Base-by-base conservation (phyloP, 2,888 invertebrate species). In the Gymnocheta viridis region DNA sequence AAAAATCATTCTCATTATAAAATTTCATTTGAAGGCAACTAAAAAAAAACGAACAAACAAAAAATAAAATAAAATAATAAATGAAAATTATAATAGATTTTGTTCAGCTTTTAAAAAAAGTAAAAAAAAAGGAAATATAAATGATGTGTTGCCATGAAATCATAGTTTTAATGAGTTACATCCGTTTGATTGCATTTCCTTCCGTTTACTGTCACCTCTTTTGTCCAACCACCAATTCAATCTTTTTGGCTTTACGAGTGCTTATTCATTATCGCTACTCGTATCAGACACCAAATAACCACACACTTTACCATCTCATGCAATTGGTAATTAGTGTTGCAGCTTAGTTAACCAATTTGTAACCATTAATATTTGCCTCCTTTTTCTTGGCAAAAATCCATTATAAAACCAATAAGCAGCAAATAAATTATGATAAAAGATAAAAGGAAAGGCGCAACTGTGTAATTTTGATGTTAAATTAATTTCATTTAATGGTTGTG, bases 131-230 rank as follows among this genome's bases (percentile, higher is more conserved):
- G 81, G 69, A 84, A 78, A n/a, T n/a, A n/a, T n/a, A n/a, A n/a
- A 81, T 81, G 29, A 77, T 56, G 73, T 77, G 66, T 70, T 81
- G 77, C 80, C 70, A 77, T 77, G 77, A 60, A 84, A 81, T 84
- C 77, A 84, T 81, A 80, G 80, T 77, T 84, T 62, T 84, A 84
- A 84, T 84, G 77, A 84, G 66, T 73, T 69, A 47, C 77, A 81
- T 81, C 77, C 81, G 60, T 69, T 78, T 69, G 77, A 81, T 78
- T 81, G 84, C 84, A 81, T 69, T 78, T 84, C 77, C 77, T 78
- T 84, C 77, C 77, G 74, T 41, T 69, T 10, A 44, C 32, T 24
- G 19, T 27, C 58, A 47, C n/a, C 41, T 38, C 9, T 29, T 38
- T 27, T 22, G 41, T 24, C 35, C 19, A 14, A 32, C 2, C n/a